A percentile compares a stretch with the other conserved stretches of the same genome.
Conservation (phyloP, 2,888 invertebrate genomes). For the Seira musarum region DNA sequence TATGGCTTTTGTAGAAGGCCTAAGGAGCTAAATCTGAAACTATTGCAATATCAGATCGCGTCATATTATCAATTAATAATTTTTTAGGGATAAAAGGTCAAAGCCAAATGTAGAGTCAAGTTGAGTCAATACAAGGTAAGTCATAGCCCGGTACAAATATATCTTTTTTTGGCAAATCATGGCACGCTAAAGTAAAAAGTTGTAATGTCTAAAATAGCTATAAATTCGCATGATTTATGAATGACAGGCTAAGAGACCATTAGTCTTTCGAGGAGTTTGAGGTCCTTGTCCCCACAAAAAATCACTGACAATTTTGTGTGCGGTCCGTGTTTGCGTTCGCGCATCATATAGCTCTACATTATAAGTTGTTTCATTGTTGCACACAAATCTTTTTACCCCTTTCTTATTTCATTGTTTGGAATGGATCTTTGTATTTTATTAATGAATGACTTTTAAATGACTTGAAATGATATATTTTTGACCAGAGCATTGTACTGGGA, state of each 20-base stretch:
- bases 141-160: background rate
- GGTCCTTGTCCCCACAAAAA: constrained; percentile 53
- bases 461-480: constrained; percentile 26
- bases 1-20: background rate
- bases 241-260: constrained; percentile 37
- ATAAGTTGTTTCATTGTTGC: background rate
- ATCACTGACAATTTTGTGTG: constrained; percentile 7
- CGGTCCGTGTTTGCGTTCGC: too few species aligned
- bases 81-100: too few species aligned
- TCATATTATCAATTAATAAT: too few species aligned
- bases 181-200: constrained; percentile 8
- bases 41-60: too few species aligned
- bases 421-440: constrained; percentile 20
- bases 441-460: constrained; percentile 39
- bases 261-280: constrained; percentile 21
- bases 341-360: background rate
- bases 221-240: constrained; percentile 51
- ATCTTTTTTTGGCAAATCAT: constrained; percentile 6
- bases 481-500: background rate
- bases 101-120: constrained; percentile 24
- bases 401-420: constrained; percentile 32
- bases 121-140: background rate
- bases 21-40: background rate
- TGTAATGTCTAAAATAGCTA: too few species aligned
- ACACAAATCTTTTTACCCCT: constrained; percentile 3